phyloP scores from a whole-genome alignment of 2,113 vertebrate species.

The Poeciliopsis retropinna region DNA sequence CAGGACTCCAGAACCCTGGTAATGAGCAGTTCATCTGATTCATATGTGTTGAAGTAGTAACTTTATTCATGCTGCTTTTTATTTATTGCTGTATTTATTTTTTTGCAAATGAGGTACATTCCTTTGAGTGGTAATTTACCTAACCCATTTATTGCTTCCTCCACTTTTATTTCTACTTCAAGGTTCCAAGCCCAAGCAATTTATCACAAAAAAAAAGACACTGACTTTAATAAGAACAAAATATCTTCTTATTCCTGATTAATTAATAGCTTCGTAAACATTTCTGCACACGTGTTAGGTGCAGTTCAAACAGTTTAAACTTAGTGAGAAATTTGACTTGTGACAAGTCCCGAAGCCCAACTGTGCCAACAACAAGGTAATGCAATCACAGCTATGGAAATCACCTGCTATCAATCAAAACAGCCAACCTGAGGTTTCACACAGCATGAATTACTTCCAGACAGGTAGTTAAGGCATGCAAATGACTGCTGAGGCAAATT shows the following conservation, averaged over 20 bases:
- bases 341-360: constrained; percentile 51
- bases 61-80: background rate
- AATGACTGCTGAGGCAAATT: constrained; percentile 47
- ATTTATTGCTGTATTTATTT: background rate
- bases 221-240: background rate
- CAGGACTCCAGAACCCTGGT: too few species aligned
- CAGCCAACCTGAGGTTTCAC: constrained; percentile 43
- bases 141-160: background rate
- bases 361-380: constrained; percentile 32
- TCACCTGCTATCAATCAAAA: constrained; percentile 55
- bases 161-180: constrained; percentile 18
- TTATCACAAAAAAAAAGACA: constrained; percentile 16
- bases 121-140: background rate
- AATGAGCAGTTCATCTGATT: background rate
- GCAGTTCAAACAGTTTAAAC: constrained; percentile 26
- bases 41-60: too few species aligned
- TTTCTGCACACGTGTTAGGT: background rate
- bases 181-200: background rate
- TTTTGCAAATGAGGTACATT: background rate
- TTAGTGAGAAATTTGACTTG: constrained; percentile 49
- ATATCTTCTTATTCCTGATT: constrained; percentile 14
- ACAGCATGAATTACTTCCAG: constrained; percentile 35
- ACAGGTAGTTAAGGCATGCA: constrained; percentile 42
- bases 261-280: constrained; percentile 1
- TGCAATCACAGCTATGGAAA: constrained; percentile 59